Evolutionary conservation across 2,113 vertebrate genomes (phyloP), one percentile per base, ranked within the genome.

Genomic region (Vidua chalybeata): DNA sequence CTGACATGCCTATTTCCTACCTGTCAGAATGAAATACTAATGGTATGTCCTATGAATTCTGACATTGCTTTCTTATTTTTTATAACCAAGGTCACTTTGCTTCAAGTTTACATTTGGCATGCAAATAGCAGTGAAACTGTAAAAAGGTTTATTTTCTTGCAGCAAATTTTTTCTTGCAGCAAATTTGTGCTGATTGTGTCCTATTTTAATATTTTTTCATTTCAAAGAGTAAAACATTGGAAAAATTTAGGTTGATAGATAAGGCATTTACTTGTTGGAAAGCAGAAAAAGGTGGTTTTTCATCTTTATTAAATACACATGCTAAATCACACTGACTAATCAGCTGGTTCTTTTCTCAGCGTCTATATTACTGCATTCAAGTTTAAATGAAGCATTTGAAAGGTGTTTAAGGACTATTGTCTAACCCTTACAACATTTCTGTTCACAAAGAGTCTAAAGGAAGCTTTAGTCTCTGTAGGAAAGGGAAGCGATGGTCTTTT

Each of bases 21-120:
- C 92, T 97, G 97, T 98, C 98, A 98, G 74, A 97, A 96, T 98
- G 97, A 98, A 98, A 97, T 97, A 97, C 92, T 97, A 97, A 97
- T 96, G 92, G 94, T 96, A 66, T 92, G 74, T 74, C 87, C 94
- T 96, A 97, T 98, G 94, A 97, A 91, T 98, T 97, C 92, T 98
- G 95, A 96, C 97, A 93, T 88, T 97, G 94, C 91, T 86, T 97
- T 92, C 87, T 97, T 97, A 93, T 97, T 97, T 97, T 97, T 97
- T 95, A 95, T 89, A 97, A 93, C 52, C 97, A 98, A 98, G 96
- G 97, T 98, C 97, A 98, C 93, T 97, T 97, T 97, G 86, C 89
- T 97, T 84, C 85, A 59, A 96, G 96, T 97, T 98, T 97, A 93
- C 45, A 97, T 97, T 97, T 96, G 82, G 74, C 89, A 97, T 97